A percentile compares a stretch with the other conserved stretches of the same genome.
Evolutionary conservation across 2,888 invertebrate genomes (phyloP).

Genomic region (Diarsia brunnea): DNA sequence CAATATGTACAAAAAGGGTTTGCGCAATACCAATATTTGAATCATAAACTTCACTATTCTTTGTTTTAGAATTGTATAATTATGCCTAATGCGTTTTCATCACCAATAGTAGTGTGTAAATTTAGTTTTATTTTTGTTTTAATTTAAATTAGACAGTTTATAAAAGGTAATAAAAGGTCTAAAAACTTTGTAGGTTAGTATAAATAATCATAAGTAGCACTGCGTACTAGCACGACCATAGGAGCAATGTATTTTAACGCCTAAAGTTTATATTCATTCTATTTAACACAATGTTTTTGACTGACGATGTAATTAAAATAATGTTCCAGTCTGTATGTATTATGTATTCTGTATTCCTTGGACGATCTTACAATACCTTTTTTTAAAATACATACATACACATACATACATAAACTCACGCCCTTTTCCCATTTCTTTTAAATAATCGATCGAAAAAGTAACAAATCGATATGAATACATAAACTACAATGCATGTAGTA

Average conservation of each 20-base stretch:
- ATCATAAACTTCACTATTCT: slow-evolving; percentile 11
- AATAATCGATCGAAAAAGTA: neutral
- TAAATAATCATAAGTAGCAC: slow-evolving; percentile 33
- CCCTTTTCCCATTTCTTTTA: no score
- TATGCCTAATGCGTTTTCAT: slow-evolving; percentile 43
- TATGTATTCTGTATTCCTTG: slow-evolving; percentile 41
- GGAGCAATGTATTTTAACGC: slow-evolving; percentile 38
- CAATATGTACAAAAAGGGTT: slow-evolving; percentile 17
- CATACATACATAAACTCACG: no score
- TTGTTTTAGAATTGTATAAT: slow-evolving; percentile 30
- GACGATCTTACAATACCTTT: slow-evolving; percentile 35
- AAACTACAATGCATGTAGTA: slow-evolving; percentile 24
- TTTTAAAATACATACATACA: no score
- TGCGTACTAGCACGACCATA: slow-evolving; percentile 15
- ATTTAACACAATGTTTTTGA: slow-evolving; percentile 35
- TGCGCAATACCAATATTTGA: slow-evolving; percentile 11
- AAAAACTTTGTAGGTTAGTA: slow-evolving; percentile 28
- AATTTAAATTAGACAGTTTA: slow-evolving; percentile 25
- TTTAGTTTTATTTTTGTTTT: slow-evolving; percentile 42
- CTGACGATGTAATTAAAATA: slow-evolving; percentile 35
- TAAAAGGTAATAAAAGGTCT: slow-evolving; percentile 19
- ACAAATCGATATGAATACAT: neutral
- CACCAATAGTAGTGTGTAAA: slow-evolving; percentile 49
- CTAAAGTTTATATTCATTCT: slow-evolving; percentile 24
- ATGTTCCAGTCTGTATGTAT: slow-evolving; percentile 41